Evolutionary conservation across 2,888 invertebrate genomes (phyloP).

Genomic region (Pteria penguin): DNA sequence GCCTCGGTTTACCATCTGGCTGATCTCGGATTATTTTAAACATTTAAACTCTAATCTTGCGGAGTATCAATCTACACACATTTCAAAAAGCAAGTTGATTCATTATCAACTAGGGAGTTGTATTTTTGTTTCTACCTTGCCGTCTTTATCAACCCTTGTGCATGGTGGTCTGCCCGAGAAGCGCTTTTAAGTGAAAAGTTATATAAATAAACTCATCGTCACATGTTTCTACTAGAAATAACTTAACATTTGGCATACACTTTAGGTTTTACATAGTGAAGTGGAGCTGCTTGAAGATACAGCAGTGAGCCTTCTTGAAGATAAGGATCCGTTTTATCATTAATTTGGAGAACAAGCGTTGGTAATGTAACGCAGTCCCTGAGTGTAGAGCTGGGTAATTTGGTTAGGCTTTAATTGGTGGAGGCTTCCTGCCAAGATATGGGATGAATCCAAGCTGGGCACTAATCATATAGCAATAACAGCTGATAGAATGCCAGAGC

Average conservation of each 20-base stretch:
- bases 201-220: not conserved
- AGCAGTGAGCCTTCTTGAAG: not conserved
- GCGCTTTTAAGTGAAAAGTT: not conserved
- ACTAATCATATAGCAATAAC: not conserved
- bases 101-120: not conserved
- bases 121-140: not conserved
- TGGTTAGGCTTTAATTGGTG: not conserved
- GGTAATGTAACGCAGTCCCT: not conserved
- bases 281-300: not conserved
- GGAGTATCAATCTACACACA: not conserved
- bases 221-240: not conserved
- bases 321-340: not conserved
- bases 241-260: not conserved
- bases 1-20: not conserved
- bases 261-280: not conserved
- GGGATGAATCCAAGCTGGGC: not conserved
- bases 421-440: not conserved
- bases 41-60: not conserved
- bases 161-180: not conserved
- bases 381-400: not conserved
- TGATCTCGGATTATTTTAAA: not conserved
- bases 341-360: not conserved
- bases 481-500: not conserved
- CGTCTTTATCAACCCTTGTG: not conserved
- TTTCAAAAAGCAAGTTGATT: not conserved